A percentile compares a stretch with the other conserved stretches of the same genome.
These are phyloP conservation scores for Zoanthus sansibaricus DNA, from an alignment of 92 coral and sea anemone species.

Conservation along the genomic window DNA sequence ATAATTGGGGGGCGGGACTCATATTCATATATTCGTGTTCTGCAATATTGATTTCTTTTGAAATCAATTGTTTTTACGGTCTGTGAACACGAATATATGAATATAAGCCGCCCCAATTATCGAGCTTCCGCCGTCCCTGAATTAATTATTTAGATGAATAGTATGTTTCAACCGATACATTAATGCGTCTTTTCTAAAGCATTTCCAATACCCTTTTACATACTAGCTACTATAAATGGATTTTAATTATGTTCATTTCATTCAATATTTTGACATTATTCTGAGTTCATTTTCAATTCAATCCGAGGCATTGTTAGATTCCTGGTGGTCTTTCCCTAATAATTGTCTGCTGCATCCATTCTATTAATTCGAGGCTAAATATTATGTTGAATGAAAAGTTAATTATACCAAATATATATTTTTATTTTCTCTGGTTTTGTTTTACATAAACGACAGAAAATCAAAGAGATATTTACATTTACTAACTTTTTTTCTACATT, in stretches of 20 bases:
- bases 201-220: constrained; percentile 13
- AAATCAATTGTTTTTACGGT: constrained; percentile 51
- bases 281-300: constrained; percentile 24
- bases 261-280: constrained; percentile 11
- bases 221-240: constrained; percentile 12
- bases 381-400: constrained; percentile 19
- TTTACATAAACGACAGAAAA: constrained; percentile 32
- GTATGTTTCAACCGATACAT: constrained; percentile 9
- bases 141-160: constrained; percentile 15
- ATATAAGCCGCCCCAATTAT: constrained; percentile 35
- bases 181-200: constrained; percentile 22
- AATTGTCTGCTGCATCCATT: constrained; percentile 23
- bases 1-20: constrained; percentile 35
- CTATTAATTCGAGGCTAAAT: constrained; percentile 12
- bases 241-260: constrained; percentile 10
- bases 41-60: constrained; percentile 56
- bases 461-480: constrained; percentile 30
- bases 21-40: constrained; percentile 52
- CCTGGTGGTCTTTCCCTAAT: constrained; percentile 29
- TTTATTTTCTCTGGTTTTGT: constrained; percentile 32
- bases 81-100: constrained; percentile 57
- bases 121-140: constrained; percentile 53
- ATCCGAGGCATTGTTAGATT: constrained; percentile 14
- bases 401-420: constrained; percentile 30
- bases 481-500: constrained; percentile 31